These are phyloP conservation scores for Melanaphis sacchari DNA, from an alignment of 1,140 invertebrate species.

Conservation along the genomic window DNA sequence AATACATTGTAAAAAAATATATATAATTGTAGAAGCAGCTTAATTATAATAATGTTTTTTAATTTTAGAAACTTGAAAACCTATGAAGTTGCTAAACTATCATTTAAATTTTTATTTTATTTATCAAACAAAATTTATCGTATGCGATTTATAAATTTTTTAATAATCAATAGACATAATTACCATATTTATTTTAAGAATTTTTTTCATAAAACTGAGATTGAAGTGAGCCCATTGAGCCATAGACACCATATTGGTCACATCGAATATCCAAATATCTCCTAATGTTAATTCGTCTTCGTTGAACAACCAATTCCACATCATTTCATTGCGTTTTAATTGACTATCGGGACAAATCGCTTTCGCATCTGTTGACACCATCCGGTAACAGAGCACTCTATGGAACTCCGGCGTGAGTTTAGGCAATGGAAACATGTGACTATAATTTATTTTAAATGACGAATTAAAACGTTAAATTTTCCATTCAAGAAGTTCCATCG, in stretches of 20 bases:
- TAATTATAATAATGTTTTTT: not conserved
- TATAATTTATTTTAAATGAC: not conserved
- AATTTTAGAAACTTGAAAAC: too few relatives aligned
- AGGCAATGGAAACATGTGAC: constrained; percentile 40
- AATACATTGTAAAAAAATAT: not conserved
- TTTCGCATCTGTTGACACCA: constrained; percentile 1
- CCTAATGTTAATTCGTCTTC: not conserved
- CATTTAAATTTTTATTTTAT: not conserved
- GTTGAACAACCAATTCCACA: constrained; percentile 47
- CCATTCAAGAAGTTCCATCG: too few relatives aligned
- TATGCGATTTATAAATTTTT: not conserved
- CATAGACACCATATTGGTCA: constrained; percentile 15
- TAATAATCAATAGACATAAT: not conserved
- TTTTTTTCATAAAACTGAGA: constrained; percentile 44
- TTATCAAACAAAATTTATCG: not conserved
- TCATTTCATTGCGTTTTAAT: constrained; percentile 42
- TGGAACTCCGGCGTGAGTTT: constrained; percentile 13
- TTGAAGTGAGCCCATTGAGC: constrained; percentile 33
- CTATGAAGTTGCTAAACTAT: too few relatives aligned
- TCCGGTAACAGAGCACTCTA: constrained; percentile 36
- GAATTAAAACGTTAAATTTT: not conserved
- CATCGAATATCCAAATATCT: constrained; percentile 37
- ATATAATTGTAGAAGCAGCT: not conserved
- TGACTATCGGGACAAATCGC: not conserved
- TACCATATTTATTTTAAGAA: constrained; percentile 51